Base-by-base conservation (phyloP, 2,113 vertebrate genomes). In the Abramis brama region DNA sequence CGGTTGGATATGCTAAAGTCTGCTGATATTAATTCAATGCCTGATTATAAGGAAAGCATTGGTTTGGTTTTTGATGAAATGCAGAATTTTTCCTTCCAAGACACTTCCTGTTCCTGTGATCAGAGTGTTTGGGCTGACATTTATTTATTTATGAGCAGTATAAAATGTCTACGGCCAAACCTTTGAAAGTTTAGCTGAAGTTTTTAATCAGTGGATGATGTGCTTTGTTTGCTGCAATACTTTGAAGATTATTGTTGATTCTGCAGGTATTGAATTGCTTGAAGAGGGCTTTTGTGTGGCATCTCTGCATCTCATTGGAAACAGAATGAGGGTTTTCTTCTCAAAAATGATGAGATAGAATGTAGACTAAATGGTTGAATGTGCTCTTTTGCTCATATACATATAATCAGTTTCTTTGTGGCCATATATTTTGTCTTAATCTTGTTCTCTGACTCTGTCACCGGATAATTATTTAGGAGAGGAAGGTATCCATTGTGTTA, bases 261-360 rank as follows among this genome's bases (percentile, higher is more conserved):
- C 57, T 84, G 21, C 81, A 79, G 86, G 71, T 87, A 52, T 25
- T 50, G 85, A 79, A 70, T 82, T 90, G 75, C 76, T 68, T 88
- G 86, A 92, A 88, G 84, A 47, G 71, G 75, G 60, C 86, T 91
- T 91, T 90, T 91, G 87, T 93, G 86, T 93, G 86, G 30, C 47
- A 13, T 87, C 68, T 21, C 43, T 36, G 2, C 79, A 85, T 86
- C 84, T 78, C 85, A n/a, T 43, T 85, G 85, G 86, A 89, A 91
- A 85, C 82, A 89, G 74, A 85, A 88, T 52, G 43, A 68, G 75
- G 84, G 76, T 33, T 86, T 89, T 90, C 78, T 86, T 81, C 64
- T 86, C 71, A 78, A 88, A 88, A 91, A 87, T 90, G 89, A 91
- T 88, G 64, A 87, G 47, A 88, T 89, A 23, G 55, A 64, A 30